Conservation (phyloP, 2,797 vertebrate species). For the Huso huso region DNA sequence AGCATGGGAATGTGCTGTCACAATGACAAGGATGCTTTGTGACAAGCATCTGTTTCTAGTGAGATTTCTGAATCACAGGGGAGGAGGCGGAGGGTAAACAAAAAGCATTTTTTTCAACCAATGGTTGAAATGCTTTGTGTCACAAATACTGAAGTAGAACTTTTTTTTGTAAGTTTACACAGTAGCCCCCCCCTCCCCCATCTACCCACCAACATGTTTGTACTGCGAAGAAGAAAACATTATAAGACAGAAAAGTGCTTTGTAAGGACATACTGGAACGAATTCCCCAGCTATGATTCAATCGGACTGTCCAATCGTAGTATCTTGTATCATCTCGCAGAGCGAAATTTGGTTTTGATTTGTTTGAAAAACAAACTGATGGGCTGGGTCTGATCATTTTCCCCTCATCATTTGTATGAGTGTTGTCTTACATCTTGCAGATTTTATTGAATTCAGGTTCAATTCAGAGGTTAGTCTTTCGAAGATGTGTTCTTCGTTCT, state of each 20-base stretch:
- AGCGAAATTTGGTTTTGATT: neutral
- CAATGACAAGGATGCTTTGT: constrained; percentile 52
- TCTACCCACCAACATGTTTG: neutral
- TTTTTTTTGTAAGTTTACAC: neutral
- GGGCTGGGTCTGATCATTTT: constrained; percentile 75
- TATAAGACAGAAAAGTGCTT: constrained; percentile 21
- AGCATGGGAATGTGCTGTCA: constrained; percentile 77
- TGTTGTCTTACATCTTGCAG: too few relatives aligned
- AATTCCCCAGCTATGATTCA: neutral
- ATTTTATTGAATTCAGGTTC: too few relatives aligned
- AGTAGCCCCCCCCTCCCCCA: neutral
- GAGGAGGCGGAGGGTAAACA: constrained; percentile 40
- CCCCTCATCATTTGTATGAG: constrained; percentile 55
- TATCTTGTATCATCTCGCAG: neutral
- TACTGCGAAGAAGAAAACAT: neutral
- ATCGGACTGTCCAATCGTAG: neutral
- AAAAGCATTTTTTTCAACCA: constrained; percentile 64
- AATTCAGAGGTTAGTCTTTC: too few relatives aligned
- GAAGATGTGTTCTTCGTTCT: too few relatives aligned
- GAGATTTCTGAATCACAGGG: constrained; percentile 58
- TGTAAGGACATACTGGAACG: constrained; percentile 4
- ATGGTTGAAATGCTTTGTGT: constrained; percentile 67
- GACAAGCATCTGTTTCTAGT: constrained; percentile 65
- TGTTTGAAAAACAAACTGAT: constrained; percentile 36
- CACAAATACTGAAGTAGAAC: constrained; percentile 31